Percentiles rank a stretch among this genome's conserved stretches.
These are phyloP conservation scores for Ctenochaetus hawaiiensis DNA, from an alignment of 2,797 vertebrate species.

Conservation along the genomic window DNA sequence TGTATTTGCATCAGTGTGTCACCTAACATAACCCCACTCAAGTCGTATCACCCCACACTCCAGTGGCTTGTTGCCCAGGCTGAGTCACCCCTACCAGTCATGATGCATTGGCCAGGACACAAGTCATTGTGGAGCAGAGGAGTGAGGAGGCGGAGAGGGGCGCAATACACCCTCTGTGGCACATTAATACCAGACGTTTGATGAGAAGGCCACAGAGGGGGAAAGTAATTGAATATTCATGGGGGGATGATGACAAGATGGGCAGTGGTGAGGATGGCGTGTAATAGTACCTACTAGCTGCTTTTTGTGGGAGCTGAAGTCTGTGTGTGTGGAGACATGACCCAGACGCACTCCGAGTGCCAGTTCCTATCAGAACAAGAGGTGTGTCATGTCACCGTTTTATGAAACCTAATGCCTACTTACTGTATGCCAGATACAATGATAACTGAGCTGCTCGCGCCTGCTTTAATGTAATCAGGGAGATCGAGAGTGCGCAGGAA, in stretches of 20 bases:
- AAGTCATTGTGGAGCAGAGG: conserved; percentile 50
- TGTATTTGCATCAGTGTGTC: conserved; percentile 36
- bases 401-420: conserved; percentile 66
- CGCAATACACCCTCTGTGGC: conserved; percentile 54
- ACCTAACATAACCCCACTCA: conserved; percentile 37
- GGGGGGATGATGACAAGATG: conserved; percentile 63
- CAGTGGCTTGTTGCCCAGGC: conserved; percentile 50
- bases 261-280: conserved; percentile 54
- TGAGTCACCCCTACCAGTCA: conserved; percentile 71
- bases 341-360: conserved; percentile 55
- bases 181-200: conserved; percentile 71
- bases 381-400: conserved; percentile 71
- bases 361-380: conserved; percentile 65
- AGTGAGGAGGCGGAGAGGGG: conserved; percentile 31
- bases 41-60: conserved; percentile 63
- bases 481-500: conserved; percentile 35
- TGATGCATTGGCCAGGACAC: conserved; percentile 65
- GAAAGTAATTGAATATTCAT: conserved; percentile 80
- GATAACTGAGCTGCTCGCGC: conserved; percentile 46
- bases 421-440: conserved; percentile 56
- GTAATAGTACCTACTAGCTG: conserved; percentile 76
- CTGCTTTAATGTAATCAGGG: conserved; percentile 53
- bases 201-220: conserved; percentile 59
- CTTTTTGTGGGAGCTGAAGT: conserved; percentile 52
- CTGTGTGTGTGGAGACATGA: conserved; percentile 40